phyloP scores from a whole-genome alignment of 2,888 invertebrate species.

The Chaitophorus viminalis region DNA sequence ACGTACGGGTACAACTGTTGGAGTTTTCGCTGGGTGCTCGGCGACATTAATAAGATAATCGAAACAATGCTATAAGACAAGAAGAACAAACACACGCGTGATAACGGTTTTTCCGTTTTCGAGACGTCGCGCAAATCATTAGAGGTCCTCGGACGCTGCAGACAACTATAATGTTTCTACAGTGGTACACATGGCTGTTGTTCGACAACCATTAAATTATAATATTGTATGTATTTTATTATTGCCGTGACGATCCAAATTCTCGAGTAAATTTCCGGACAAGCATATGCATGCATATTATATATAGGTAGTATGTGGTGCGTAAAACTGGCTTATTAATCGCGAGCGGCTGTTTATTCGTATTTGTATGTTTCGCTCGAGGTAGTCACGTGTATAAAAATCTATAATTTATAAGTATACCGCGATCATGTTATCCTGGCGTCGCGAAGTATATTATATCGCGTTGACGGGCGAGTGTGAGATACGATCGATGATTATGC shows the following conservation, averaged over 20 bases:
- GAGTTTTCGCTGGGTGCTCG: neutral
- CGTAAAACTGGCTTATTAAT: too few species aligned
- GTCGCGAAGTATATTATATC: too few species aligned
- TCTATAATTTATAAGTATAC: neutral
- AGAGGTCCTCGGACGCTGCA: neutral
- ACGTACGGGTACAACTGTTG: too few species aligned
- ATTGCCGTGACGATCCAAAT: neutral
- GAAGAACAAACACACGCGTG: neutral
- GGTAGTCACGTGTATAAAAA: neutral
- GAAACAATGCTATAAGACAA: slow-evolving; percentile 20
- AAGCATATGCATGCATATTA: too few species aligned
- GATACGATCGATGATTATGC: neutral
- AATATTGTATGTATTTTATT: neutral
- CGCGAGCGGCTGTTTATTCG: too few species aligned
- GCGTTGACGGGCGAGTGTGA: neutral
- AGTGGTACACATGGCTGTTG: neutral
- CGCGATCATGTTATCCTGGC: neutral
- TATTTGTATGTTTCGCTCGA: neutral
- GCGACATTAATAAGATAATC: slow-evolving; percentile 50
- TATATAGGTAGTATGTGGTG: too few species aligned
- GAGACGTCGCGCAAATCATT: slow-evolving; percentile 37
- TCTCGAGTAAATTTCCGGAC: neutral
- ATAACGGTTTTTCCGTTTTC: slow-evolving; percentile 36
- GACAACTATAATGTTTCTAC: neutral
- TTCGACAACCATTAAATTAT: slow-evolving; percentile 9